Base-by-base conservation (phyloP, 2,113 vertebrate genomes). In the Polyodon spathula region DNA sequence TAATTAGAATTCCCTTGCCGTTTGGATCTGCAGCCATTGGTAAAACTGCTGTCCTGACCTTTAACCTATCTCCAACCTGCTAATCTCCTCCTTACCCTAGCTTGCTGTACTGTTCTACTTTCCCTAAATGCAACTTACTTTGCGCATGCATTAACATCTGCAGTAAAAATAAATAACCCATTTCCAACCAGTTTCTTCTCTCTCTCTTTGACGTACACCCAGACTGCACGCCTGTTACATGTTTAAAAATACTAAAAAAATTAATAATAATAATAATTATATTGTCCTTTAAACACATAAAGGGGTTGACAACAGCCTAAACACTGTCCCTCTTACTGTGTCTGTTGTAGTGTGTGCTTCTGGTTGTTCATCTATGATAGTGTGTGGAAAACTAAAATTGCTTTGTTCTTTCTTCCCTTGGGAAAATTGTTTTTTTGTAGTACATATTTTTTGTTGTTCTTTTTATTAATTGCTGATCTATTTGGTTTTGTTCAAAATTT, bases 41-140 rank as follows among this genome's bases (percentile, higher is more conserved):
- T 75, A 68, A 74, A 76, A 71, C 71, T 59, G 66, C 67, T 56
- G 69, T 68, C 64, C 71, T 71, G 67, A 80, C 64, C 61, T 69
- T 63, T 75, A n/a, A 71, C 54, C 67, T 42, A 67, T 66, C 40
- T 52, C 56, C 56, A 8, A 56, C 68, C 56, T 46, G 58, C 68
- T 71, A 44, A 76, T 70, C 59, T 40, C 48, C 60, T 53, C 59
- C 60, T 42, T 56, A 57, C 74, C 56, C 81, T 73, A 84, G 87
- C 90, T 91, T 91, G 88, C 88, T 88, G 79, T 89, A 86, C 78
- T 88, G 87, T 91, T 89, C 74, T 79, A 86, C 88, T 96, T 91
- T 93, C 92, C 93, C 94, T 95, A 98, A 90, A 86, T 90, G 88
- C 88, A 89, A 91, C 90, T 90, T 85, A 89, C 89, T 91, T 87